Conservation (phyloP, 2,888 invertebrate species). For the Drosophila vallismaia region DNA sequence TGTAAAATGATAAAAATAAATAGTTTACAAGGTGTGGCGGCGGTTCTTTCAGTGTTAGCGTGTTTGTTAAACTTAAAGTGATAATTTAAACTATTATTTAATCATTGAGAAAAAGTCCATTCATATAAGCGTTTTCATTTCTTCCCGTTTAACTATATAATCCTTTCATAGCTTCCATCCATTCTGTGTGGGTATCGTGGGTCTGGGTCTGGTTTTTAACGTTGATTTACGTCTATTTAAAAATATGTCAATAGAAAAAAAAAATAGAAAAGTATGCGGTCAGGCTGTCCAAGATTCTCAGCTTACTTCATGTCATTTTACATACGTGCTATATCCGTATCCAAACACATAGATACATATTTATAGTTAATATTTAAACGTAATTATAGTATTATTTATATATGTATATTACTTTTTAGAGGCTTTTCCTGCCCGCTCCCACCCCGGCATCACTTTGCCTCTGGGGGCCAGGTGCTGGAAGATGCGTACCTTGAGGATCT, state of each 20-base stretch:
- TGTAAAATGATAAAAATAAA: constrained; percentile 35
- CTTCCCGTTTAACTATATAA: constrained; percentile 62
- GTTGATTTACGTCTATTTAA: constrained; percentile 10
- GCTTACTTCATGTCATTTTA: constrained; percentile 10
- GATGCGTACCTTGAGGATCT: constrained; percentile 14
- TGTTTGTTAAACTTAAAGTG: constrained; percentile 41
- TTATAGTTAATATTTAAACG: background rate
- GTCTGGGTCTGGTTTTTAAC: constrained; percentile 15
- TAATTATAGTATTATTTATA: constrained; percentile 27
- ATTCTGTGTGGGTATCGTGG: constrained; percentile 8
- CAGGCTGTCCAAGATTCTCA: constrained; percentile 4
- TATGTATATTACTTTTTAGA: constrained; percentile 15
- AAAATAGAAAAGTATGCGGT: constrained; percentile 7
- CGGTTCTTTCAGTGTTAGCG: constrained; percentile 12
- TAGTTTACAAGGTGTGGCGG: constrained; percentile 39
- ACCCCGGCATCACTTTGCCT: constrained; percentile 11
- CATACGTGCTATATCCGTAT: constrained; percentile 6
- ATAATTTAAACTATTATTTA: constrained; percentile 49
- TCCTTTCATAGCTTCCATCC: constrained; percentile 12
- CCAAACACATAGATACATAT: constrained; percentile 1
- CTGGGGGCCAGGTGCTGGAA: constrained; percentile 16
- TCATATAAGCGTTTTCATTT: constrained; percentile 73
- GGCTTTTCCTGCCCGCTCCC: constrained; percentile 1
- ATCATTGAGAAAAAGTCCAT: constrained; percentile 71
- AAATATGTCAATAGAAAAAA: constrained; percentile 2